phyloP scores from a whole-genome alignment of 2,797 vertebrate genomes.

The Lacerta bilineata region DNA sequence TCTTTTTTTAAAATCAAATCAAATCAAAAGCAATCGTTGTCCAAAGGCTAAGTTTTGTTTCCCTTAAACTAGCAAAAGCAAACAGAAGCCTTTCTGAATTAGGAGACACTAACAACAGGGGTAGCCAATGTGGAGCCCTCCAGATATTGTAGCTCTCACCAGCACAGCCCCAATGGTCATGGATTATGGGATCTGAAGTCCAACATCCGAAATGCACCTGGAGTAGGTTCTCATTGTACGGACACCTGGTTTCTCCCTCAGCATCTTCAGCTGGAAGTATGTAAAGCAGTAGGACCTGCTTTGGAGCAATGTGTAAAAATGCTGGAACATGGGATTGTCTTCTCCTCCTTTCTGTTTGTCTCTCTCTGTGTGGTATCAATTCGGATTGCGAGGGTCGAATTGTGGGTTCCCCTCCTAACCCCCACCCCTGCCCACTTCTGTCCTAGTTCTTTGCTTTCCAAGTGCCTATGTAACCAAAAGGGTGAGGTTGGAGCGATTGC shows the following conservation, averaged over 20 bases:
- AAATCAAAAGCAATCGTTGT: too few relatives aligned
- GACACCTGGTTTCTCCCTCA: background rate
- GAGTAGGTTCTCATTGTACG: too few relatives aligned
- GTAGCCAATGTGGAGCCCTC: too few relatives aligned
- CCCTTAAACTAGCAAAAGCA: background rate
- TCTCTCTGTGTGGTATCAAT: background rate
- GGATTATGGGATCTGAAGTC: too few relatives aligned
- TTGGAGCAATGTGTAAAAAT: background rate
- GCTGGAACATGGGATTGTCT: background rate
- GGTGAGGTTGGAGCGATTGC: background rate
- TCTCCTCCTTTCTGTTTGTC: background rate
- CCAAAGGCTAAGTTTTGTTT: background rate
- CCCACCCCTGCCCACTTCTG: background rate
- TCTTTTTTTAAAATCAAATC: background rate
- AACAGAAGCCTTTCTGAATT: background rate
- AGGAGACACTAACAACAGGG: too few relatives aligned
- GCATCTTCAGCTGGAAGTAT: background rate
- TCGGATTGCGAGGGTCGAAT: background rate
- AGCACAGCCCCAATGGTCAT: too few relatives aligned
- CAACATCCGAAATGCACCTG: too few relatives aligned
- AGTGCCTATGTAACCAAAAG: background rate
- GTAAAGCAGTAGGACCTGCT: background rate
- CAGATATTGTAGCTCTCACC: too few relatives aligned
- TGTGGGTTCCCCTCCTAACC: too few relatives aligned
- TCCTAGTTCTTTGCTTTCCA: background rate